Base-by-base conservation (phyloP, 2,113 vertebrate species). In the Sigmodon hispidus region DNA sequence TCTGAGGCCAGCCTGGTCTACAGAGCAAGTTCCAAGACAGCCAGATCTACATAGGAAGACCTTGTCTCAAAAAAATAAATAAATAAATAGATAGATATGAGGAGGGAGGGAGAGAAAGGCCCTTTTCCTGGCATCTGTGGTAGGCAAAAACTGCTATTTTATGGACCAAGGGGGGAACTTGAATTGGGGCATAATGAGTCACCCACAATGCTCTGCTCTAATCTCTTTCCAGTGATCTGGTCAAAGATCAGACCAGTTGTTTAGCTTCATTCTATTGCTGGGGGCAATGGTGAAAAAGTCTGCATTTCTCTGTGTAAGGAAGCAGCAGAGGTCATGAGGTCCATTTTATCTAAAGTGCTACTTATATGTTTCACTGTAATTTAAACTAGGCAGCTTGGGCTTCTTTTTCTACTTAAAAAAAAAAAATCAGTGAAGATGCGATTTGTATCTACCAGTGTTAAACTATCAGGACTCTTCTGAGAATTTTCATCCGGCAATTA, bases 401-500 rank as follows among this genome's bases (percentile, higher is more conserved):
- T 89, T 87, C 69, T 73, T 59, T 75, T 57, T 94, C 57, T 83
- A 43, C 36, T 81, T 31, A 87, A 96, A 79, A 57, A 31, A 12
- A 63, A 59, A 59, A 26, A 48, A 12, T 87, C 73, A 90, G 70
- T 70, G 43, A 93, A 81, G 55, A 4, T 79, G 59, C 73, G 16
- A 55, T 7, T 87, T 72, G 4, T 61, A 19, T 26, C 81, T 92
- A 61, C 34, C 43, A 50, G 1, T 6, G 50, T 24, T 57, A 87
- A 89, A 84, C 73, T 91, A n/a, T 80, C 72, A 84, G 52, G 15
- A 2, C 13, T 36, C 50, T 55, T 90, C 93, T 86, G 67, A 96
- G 50, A 19, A 91, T 93, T 95, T 95, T 86, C 26, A 57, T 67
- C 65, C 94, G 61, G 94, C 43, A 80, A 90, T 61, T 29, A 88